These are phyloP conservation scores for Gila robusta DNA, from an alignment of 2,797 vertebrate genomes.

Conservation along the genomic window DNA sequence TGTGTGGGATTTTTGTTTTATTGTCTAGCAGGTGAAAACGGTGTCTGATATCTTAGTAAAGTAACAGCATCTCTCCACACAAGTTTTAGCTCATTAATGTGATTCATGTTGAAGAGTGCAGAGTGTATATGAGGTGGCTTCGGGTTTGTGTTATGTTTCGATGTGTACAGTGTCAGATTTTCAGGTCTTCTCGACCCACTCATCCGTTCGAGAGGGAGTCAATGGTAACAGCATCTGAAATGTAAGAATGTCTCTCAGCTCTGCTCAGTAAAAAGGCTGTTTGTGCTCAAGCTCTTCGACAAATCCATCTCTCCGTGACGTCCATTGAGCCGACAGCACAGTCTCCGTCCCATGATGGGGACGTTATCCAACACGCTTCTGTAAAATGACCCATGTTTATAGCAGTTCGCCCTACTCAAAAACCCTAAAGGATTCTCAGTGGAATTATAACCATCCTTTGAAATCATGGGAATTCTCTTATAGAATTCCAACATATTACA, in stretches of 20 bases:
- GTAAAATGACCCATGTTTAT: constrained; percentile 23
- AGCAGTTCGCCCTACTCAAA: background rate
- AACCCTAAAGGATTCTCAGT: background rate
- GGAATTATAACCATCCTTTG: background rate
- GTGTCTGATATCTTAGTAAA: background rate
- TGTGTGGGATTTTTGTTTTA: background rate
- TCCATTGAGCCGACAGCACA: constrained; percentile 33
- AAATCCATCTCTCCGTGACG: constrained; percentile 62
- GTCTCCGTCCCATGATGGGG: constrained; percentile 51
- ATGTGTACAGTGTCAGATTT: constrained; percentile 20
- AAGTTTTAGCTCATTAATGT: background rate
- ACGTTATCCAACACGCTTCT: constrained; percentile 20
- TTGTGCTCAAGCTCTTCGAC: constrained; percentile 55
- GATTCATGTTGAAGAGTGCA: background rate
- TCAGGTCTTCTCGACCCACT: constrained; percentile 22
- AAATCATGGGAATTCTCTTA: background rate
- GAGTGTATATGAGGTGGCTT: background rate
- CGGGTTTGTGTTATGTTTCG: background rate
- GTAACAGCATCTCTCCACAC: background rate
- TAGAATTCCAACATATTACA: background rate
- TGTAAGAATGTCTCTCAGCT: constrained; percentile 62
- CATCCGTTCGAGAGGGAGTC: constrained; percentile 58
- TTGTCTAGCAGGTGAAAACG: background rate
- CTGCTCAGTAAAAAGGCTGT: constrained; percentile 58
- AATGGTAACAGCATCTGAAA: constrained; percentile 62